Percentiles rank a stretch among this genome's conserved stretches.
phyloP scores from a whole-genome alignment of 2,888 invertebrate species.

The Mermis nigrescens region DNA sequence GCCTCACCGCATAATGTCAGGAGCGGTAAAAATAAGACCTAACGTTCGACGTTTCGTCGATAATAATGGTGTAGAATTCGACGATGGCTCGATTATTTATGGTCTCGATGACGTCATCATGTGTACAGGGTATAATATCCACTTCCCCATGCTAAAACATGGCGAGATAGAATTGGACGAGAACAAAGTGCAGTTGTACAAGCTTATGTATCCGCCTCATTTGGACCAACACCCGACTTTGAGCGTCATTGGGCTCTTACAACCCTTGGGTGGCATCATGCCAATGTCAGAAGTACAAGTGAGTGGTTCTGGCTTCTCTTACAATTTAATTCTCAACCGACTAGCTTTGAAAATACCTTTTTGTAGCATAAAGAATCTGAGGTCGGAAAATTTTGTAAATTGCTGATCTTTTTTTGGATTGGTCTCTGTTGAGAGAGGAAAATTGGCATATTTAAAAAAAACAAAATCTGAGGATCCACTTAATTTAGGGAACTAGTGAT shows the following conservation, averaged over 20 bases:
- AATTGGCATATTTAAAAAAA: no score
- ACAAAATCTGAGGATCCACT: no score
- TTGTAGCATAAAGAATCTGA: no score
- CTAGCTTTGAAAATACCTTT: no score
- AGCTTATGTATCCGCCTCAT: slow-evolving; percentile 34
- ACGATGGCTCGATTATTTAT: slow-evolving; percentile 25
- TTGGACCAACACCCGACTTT: slow-evolving; percentile 17
- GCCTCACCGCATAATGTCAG: slow-evolving; percentile 35
- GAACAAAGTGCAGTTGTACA: slow-evolving; percentile 27
- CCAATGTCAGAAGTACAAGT: slow-evolving; percentile 37
- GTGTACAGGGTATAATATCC: slow-evolving; percentile 36
- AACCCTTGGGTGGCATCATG: slow-evolving; percentile 36
- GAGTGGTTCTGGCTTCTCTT: no score
- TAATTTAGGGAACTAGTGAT: no score
- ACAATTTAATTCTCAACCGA: no score
- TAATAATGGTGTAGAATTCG: slow-evolving; percentile 26
- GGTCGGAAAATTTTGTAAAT: no score
- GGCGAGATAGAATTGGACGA: slow-evolving; percentile 20
- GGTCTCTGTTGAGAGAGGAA: no score
- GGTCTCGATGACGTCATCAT: slow-evolving; percentile 31
- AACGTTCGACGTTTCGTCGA: slow-evolving; percentile 26
- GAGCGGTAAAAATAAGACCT: slow-evolving; percentile 29
- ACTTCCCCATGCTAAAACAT: slow-evolving; percentile 30
- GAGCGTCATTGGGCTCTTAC: slow-evolving; percentile 33
- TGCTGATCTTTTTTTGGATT: no score